Base-by-base conservation (phyloP, 2,888 invertebrate genomes). In the Eupsilia transversa region DNA sequence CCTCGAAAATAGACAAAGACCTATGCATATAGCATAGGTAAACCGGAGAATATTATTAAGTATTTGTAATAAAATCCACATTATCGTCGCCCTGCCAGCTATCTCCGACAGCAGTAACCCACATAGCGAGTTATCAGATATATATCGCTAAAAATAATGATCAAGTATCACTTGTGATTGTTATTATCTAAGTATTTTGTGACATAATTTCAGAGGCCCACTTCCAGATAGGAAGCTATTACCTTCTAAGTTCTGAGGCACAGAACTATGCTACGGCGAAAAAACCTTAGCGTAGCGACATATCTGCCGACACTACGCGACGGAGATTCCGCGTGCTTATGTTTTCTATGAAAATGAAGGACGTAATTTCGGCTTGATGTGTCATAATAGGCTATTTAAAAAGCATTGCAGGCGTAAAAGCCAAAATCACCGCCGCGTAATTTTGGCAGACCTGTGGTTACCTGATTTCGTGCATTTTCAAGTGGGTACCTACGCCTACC, bases 51-150 rank as follows among this genome's bases (percentile, higher is more conserved):
- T 46, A 61, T 5, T 38, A 43, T 20, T 27, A n/a, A n/a, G n/a
- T n/a, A 74, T 46, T 35, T 20, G 14, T 64, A 75, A 69, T 72
- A 70, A 64, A 72, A 80, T 52, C 35, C 17, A 77, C 74, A 86
- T 79, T 84, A 85, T 89, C 86, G 60, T 59, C 64, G 66, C 77
- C 74, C 20, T 14, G 30, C 74, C 68, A 78, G 64, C 75, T 88
- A 89, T 87, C 85, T 46, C 59, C 64, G 72, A 82, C 86, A 84
- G 70, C 85, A 83, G 83, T 85, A 82, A 82, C 85, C 87, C 84
- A 88, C 85, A 86, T 85, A 83, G 69, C 73, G 14, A 61, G 75
- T 86, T 90, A 90, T 90, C 89, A 82, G 85, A 87, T 87, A 86
- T 83, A 81, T 78, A 82, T 78, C 14, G 78, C 79, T 86, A 77